Evolutionary conservation across 1,140 invertebrate genomes (phyloP).

Genomic region (Zaprionus tsacasi): DNA sequence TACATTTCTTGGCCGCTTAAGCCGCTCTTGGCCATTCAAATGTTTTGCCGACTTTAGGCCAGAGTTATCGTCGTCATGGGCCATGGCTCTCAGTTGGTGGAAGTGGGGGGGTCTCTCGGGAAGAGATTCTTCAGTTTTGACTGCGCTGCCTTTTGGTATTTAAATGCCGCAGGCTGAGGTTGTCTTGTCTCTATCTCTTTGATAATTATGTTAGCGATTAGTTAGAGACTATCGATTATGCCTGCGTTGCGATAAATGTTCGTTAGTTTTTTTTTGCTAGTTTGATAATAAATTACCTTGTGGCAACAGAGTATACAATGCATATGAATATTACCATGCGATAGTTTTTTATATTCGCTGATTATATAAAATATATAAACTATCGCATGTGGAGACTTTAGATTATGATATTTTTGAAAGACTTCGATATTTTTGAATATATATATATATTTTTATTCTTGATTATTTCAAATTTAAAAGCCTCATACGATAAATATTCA

Average conservation of each 20-base stretch:
- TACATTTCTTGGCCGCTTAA: conserved; percentile 54
- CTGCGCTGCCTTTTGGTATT: conserved; percentile 10
- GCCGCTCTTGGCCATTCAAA: conserved; percentile 60
- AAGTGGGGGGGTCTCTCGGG: no score
- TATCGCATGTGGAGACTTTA: background rate
- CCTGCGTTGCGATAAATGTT: background rate
- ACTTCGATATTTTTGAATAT: no score
- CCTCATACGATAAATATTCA: no score
- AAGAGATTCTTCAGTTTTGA: background rate
- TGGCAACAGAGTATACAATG: no score
- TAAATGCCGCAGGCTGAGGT: background rate
- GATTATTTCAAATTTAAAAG: no score
- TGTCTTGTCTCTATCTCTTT: conserved; percentile 12
- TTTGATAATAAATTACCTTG: no score
- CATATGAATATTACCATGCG: no score
- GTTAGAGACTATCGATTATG: background rate
- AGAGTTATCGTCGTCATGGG: conserved; percentile 7
- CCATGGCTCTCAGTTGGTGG: background rate
- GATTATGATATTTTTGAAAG: background rate
- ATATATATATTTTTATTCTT: no score
- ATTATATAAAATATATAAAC: background rate
- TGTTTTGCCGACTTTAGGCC: conserved; percentile 50
- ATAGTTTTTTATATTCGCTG: no score
- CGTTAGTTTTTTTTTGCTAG: background rate
- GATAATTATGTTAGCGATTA: conserved; percentile 20